These are phyloP conservation scores for Mesorhabditis belari DNA, from an alignment of 2,888 invertebrate genomes.

Conservation along the genomic window DNA sequence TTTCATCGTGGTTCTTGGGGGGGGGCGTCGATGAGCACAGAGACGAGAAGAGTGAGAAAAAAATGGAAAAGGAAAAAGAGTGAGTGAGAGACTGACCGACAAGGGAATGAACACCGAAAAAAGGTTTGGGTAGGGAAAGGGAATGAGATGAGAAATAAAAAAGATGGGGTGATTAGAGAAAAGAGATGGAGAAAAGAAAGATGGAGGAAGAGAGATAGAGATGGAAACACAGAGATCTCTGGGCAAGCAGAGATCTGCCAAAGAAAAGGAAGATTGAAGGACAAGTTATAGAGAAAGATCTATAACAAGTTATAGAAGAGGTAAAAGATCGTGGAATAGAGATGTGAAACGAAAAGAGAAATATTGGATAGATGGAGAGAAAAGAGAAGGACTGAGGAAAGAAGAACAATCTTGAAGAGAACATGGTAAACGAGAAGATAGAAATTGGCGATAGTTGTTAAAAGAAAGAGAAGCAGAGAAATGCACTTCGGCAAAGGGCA, in stretches of 20 bases:
- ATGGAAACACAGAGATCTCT: neutral
- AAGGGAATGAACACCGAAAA: neutral
- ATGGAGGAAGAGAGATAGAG: neutral
- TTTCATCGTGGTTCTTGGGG: neutral
- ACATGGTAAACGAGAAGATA: neutral
- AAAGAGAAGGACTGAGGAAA: neutral
- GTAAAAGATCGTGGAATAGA: no score
- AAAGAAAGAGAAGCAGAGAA: neutral
- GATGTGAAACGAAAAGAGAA: no score
- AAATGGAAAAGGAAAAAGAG: neutral
- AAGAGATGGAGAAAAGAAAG: neutral
- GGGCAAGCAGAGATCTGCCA: neutral
- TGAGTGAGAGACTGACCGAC: constrained; percentile 1
- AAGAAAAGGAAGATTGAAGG: no score
- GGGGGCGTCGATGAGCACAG: neutral
- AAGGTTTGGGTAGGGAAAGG: constrained; percentile 2
- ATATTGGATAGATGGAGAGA: neutral
- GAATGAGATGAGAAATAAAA: neutral
- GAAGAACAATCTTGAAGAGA: neutral
- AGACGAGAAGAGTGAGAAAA: neutral
- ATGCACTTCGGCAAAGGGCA: no score
- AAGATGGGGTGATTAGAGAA: neutral
- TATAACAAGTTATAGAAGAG: no score
- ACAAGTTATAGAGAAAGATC: no score
- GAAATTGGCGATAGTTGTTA: neutral